These are phyloP conservation scores for Apodemia mormo DNA, from an alignment of 2,888 invertebrate species.

Conservation along the genomic window DNA sequence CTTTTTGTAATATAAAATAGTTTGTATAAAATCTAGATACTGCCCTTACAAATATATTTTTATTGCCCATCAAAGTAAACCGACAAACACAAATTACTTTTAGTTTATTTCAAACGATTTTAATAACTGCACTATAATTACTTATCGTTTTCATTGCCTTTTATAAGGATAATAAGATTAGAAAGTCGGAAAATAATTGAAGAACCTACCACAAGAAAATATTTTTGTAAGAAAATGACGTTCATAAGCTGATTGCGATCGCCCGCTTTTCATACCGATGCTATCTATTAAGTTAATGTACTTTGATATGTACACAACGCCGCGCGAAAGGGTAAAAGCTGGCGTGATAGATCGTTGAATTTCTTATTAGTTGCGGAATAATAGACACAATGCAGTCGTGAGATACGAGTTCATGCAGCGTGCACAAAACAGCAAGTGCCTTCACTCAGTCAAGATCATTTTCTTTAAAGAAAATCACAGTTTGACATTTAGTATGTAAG, in stretches of 20 bases:
- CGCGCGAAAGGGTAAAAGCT: conserved; percentile 69
- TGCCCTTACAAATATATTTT: too few species aligned
- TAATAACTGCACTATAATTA: neutral
- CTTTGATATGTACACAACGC: conserved; percentile 45
- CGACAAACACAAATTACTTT: too few species aligned
- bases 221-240: conserved; percentile 31
- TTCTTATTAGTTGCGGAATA: conserved; percentile 61
- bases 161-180: conserved; percentile 5
- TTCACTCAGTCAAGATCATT: neutral
- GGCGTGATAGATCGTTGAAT: conserved; percentile 58
- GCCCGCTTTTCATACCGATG: conserved; percentile 58
- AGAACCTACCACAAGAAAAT: conserved; percentile 14
- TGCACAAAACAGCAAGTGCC: conserved; percentile 21
- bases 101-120: neutral
- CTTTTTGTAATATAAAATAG: too few species aligned
- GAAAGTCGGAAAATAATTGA: conserved; percentile 8
- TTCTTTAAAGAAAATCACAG: neutral
- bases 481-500: neutral
- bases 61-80: too few species aligned
- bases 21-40: too few species aligned
- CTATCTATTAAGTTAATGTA: conserved; percentile 50
- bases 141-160: neutral
- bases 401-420: conserved; percentile 48
- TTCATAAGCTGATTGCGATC: conserved; percentile 43
- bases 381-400: conserved; percentile 75